Percentiles rank a stretch among this genome's conserved stretches.
phyloP scores from a whole-genome alignment of 1,140 invertebrate species.

The Drosophila elegans region DNA sequence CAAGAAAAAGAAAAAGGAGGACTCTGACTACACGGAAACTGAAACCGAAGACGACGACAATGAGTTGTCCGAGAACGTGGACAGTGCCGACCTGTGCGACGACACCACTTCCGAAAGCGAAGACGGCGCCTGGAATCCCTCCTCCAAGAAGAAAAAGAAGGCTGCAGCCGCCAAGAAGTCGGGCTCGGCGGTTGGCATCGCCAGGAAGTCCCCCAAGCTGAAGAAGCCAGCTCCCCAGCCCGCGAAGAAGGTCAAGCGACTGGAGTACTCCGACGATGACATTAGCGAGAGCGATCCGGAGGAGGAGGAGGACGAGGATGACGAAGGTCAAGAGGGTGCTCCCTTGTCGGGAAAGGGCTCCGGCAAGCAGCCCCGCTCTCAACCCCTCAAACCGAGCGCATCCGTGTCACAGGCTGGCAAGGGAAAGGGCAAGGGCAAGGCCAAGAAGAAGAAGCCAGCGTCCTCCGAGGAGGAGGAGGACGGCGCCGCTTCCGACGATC shows the following conservation, averaged over 20 bases:
- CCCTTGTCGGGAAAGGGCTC: conserved; percentile 71
- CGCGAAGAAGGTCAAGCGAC: conserved; percentile 63
- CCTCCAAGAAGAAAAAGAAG: conserved; percentile 73
- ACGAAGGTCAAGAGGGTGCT: conserved; percentile 63
- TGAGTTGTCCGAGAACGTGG: conserved; percentile 86
- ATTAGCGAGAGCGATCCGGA: conserved; percentile 78
- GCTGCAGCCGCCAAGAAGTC: conserved; percentile 46
- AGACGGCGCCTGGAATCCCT: conserved; percentile 76
- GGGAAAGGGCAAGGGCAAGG: conserved; percentile 58
- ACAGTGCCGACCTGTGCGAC: conserved; percentile 86
- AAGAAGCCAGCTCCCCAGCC: conserved; percentile 50
- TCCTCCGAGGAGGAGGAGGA: conserved; percentile 68
- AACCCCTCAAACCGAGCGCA: conserved; percentile 59
- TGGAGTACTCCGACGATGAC: conserved; percentile 80
- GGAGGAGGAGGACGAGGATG: conserved; percentile 74
- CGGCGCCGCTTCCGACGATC: conserved; percentile 85
- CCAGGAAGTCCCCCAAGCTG: conserved; percentile 71
- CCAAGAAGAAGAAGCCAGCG: conserved; percentile 62
- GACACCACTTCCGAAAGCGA: conserved; percentile 79
- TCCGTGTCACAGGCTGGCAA: conserved; percentile 55
- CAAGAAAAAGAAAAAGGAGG: conserved; percentile 77
- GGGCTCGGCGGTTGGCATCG: conserved; percentile 23
- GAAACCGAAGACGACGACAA: conserved; percentile 86
- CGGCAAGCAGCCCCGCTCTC: conserved; percentile 76
- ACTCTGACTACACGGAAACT: conserved; percentile 85